These are phyloP conservation scores for Caenorhabditis doughertyi DNA, from an alignment of 2,888 invertebrate genomes.

Conservation along the genomic window DNA sequence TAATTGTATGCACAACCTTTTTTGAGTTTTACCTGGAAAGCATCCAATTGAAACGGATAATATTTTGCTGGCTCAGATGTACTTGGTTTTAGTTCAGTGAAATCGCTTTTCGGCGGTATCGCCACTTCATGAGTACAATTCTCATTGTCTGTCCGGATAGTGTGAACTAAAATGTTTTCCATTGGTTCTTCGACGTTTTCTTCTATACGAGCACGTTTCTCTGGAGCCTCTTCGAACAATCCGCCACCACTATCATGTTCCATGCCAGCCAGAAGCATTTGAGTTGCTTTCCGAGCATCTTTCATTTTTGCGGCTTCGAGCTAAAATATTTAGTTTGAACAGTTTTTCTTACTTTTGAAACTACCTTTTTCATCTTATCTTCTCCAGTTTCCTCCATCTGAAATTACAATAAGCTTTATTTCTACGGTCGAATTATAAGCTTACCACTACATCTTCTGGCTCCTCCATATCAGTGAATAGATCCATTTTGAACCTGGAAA, in stretches of 20 bases:
- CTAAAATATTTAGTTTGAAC: constrained; percentile 1
- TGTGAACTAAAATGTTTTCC: constrained; percentile 86
- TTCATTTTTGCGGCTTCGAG: constrained; percentile 27
- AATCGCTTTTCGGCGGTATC: constrained; percentile 91
- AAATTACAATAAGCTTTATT: too few relatives aligned
- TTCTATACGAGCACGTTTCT: constrained; percentile 6
- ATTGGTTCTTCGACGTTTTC: constrained; percentile 9
- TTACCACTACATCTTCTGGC: too few relatives aligned
- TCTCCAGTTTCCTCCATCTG: not conserved
- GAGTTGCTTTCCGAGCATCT: constrained; percentile 21
- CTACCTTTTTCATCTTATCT: constrained; percentile 34
- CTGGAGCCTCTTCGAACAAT: constrained; percentile 5
- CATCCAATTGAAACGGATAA: constrained; percentile 95
- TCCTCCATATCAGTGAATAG: constrained; percentile 18
- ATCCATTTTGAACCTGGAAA: constrained; percentile 10
- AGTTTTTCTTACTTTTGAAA: not conserved
- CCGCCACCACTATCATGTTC: not conserved
- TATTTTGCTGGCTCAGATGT: constrained; percentile 90
- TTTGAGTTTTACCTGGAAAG: constrained; percentile 87
- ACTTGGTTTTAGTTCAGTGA: constrained; percentile 86
- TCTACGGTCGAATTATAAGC: too few relatives aligned
- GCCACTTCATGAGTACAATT: constrained; percentile 96
- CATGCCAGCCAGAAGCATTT: constrained; percentile 10
- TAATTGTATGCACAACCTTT: not conserved
- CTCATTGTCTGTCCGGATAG: constrained; percentile 91